Evolutionary conservation across 2,888 invertebrate species (phyloP), one percentile per base, ranked within the genome.

Genomic region (Clunio marinus): DNA sequence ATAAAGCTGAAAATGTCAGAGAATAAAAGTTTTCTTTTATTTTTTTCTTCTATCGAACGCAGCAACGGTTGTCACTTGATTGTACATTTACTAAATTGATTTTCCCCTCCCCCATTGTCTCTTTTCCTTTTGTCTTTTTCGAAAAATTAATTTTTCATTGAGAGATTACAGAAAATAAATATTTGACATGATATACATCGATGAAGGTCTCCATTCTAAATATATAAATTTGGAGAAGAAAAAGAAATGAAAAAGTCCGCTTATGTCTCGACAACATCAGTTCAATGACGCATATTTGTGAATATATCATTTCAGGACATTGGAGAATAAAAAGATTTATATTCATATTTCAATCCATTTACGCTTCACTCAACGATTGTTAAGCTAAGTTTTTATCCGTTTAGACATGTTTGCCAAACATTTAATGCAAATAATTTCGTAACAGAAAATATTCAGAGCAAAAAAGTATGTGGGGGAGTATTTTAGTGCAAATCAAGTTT

Each of bases 261-360:
- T 17, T 20, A 4, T 10, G 10, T 17, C 51, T 22, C 22, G 51
- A 51, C 22, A 57, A n/a, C 57, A 57, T 5, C 25, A 25, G 25
- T 27, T 57, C 27, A 57, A 27, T 57, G 57, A 27, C 25, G 27
- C 27, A 7, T 57, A 55, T 25, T 20, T 24, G 27, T 13, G 15
- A 57, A 27, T 57, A n/a, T 57, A 57, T 57, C 57, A 57, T 57
- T 25, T 57, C 10, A 57, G 57, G 57, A 13, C 57, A 25, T n/a
- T 27, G 57, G 57, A 57, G 57, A 57, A 57, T 57, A 27, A 57
- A 57, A 25, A 57, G 57, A 57, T 57, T 57, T 57, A 57, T 57
- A 27, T 57, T 57, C 57, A 57, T 51, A 51, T 5, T 51, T 51
- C 22, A 20, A 22, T 51, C 22, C 51, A 51, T 22, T 17, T 51